These are phyloP conservation scores for Phoenoteleia sp. DNA, from an alignment of 2,888 invertebrate genomes.

Conservation along the genomic window DNA sequence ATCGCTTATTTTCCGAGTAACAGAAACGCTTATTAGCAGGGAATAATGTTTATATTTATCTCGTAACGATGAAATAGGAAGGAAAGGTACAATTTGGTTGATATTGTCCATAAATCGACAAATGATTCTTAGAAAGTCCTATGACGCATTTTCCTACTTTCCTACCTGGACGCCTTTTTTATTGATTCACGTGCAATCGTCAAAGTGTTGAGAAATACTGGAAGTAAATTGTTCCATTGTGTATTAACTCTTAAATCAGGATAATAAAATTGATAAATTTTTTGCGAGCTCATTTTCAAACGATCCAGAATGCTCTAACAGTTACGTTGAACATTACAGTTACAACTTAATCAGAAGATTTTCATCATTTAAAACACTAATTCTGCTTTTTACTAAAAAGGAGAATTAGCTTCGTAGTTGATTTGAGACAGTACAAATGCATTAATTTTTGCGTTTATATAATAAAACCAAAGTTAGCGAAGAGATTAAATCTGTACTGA, in stretches of 20 bases:
- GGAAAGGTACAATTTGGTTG: slow-evolving; percentile 44
- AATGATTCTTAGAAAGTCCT: slow-evolving; percentile 40
- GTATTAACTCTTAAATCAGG: background rate
- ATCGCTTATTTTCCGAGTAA: slow-evolving; percentile 15
- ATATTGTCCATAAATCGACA: slow-evolving; percentile 42
- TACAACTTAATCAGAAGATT: too few relatives aligned
- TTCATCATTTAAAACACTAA: too few relatives aligned
- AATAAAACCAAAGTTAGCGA: too few relatives aligned
- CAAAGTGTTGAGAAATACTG: slow-evolving; percentile 12
- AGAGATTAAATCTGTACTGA: too few relatives aligned
- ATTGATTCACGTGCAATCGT: background rate
- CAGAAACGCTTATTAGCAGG: slow-evolving; percentile 6
- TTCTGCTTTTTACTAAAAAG: too few relatives aligned
- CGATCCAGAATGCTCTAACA: too few relatives aligned
- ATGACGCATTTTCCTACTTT: slow-evolving; percentile 37
- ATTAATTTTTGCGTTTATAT: too few relatives aligned
- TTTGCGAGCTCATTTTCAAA: background rate
- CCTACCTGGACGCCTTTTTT: slow-evolving; percentile 11
- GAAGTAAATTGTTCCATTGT: background rate
- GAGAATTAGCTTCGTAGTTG: too few relatives aligned
- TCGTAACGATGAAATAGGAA: slow-evolving; percentile 32
- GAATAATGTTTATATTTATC: slow-evolving; percentile 37
- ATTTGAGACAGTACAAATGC: too few relatives aligned
- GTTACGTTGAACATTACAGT: too few relatives aligned
- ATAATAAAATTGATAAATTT: background rate